Evolutionary conservation across 2,888 invertebrate genomes (phyloP), one percentile per base, ranked within the genome.

Genomic region (Cheilosia pagana): DNA sequence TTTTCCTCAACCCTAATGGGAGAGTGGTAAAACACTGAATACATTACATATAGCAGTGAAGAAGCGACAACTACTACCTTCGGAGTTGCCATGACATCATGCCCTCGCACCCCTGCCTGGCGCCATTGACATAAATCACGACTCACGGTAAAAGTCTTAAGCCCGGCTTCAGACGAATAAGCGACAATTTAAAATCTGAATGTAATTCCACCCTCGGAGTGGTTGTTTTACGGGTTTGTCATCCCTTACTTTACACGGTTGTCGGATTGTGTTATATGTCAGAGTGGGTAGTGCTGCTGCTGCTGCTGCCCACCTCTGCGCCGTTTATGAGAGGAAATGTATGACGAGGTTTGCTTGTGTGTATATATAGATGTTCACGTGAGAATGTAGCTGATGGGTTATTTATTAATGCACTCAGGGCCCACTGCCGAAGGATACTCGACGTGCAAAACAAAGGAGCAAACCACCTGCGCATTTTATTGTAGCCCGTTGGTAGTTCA

Each of bases 51-150:
- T n/a, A 50, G 23, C 50, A 50, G 5, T 50, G 50, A 50, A 21
- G 50, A 50, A 12, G 55, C 31, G 55, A 10, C 19, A 31, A 35
- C 31, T 55, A n/a, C 45, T 45, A 12, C 43, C 16, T 19, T 28
- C 45, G 6, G 4, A 59, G 79, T 74, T 70, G 63, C 68, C 78
- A 74, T 83, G 83, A 78, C 83, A 78, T 78, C 72, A 63, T 43
- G n/a, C n/a, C n/a, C n/a, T n/a, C n/a, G n/a, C n/a, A n/a, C 35
- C 12, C 35, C 12, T 35, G 28, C 62, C 68, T 45, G 28, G 45
- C 78, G 83, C 68, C 79, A 74, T 79, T 83, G 83, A 79, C 74
- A 83, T 79, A 79, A 83, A 79, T 83, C 83, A 74, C 68, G 53
- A 50, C 79, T 74, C 83, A 83, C 78, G 83, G 83, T 83, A 53